phyloP scores from a whole-genome alignment of 2,888 invertebrate species.

The Entomobrya proxima region DNA sequence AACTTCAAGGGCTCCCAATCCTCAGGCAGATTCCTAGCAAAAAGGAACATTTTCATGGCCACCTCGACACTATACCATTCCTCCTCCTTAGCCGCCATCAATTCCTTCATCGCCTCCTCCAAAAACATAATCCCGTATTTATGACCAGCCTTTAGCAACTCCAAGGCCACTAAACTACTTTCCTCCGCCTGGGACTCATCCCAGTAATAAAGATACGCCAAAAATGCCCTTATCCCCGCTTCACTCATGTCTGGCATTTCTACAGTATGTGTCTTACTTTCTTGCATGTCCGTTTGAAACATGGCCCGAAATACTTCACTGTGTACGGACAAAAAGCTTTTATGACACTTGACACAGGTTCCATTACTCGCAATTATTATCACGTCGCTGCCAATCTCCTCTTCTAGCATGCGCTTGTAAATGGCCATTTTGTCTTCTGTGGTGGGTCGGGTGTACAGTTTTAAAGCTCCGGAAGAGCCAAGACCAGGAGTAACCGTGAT shows the following conservation, averaged over 20 bases:
- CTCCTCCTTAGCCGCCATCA: background rate
- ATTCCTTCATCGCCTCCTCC: background rate
- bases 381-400: background rate
- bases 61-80: background rate
- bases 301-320: background rate
- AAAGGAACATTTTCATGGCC: background rate
- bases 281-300: background rate
- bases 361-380: background rate
- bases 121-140: background rate
- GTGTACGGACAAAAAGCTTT: background rate
- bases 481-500: too few relatives aligned
- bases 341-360: background rate
- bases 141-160: background rate
- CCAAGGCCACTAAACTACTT: background rate
- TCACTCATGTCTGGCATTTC: background rate
- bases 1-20: background rate
- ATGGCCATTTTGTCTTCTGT: background rate
- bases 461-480: too few relatives aligned
- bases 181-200: background rate
- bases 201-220: background rate
- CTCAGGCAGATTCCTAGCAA: background rate
- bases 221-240: background rate
- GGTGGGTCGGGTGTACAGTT: background rate
- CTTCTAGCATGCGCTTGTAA: background rate
- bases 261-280: background rate